Evolutionary conservation across 1,140 invertebrate genomes (phyloP).

Genomic region (Atta colombica): DNA sequence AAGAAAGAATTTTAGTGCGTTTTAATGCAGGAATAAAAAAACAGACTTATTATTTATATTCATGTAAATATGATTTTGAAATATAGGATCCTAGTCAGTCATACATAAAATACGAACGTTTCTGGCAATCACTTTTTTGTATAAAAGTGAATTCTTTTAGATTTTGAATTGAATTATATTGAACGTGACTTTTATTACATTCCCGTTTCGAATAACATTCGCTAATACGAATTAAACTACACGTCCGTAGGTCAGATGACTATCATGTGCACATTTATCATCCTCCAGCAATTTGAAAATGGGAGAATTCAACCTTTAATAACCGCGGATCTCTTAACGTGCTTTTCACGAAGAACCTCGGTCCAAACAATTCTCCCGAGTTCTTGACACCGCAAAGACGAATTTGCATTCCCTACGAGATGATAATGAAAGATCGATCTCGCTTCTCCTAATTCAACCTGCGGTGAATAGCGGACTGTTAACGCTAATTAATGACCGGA

Average conservation of each 20-base stretch:
- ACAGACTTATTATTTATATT: no score
- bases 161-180: slow-evolving; percentile 77
- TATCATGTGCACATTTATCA: slow-evolving; percentile 19
- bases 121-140: slow-evolving; percentile 46
- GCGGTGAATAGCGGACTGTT: slow-evolving; percentile 22
- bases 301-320: slow-evolving; percentile 8
- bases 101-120: slow-evolving; percentile 27
- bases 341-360: neutral
- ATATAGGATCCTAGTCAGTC: neutral
- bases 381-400: slow-evolving; percentile 11
- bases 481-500: slow-evolving; percentile 31
- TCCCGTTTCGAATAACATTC: slow-evolving; percentile 75
- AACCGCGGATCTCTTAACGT: neutral
- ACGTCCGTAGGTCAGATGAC: slow-evolving; percentile 57
- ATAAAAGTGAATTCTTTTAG: slow-evolving; percentile 52
- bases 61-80: neutral
- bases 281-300: slow-evolving; percentile 8
- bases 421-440: slow-evolving; percentile 24
- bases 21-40: no score
- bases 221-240: slow-evolving; percentile 68
- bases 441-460: neutral
- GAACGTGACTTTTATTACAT: slow-evolving; percentile 75
- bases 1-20: no score
- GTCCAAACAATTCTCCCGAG: neutral
- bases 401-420: slow-evolving; percentile 31